Evolutionary conservation across 2,113 vertebrate genomes (phyloP).

Genomic region (Pavo muticus): DNA sequence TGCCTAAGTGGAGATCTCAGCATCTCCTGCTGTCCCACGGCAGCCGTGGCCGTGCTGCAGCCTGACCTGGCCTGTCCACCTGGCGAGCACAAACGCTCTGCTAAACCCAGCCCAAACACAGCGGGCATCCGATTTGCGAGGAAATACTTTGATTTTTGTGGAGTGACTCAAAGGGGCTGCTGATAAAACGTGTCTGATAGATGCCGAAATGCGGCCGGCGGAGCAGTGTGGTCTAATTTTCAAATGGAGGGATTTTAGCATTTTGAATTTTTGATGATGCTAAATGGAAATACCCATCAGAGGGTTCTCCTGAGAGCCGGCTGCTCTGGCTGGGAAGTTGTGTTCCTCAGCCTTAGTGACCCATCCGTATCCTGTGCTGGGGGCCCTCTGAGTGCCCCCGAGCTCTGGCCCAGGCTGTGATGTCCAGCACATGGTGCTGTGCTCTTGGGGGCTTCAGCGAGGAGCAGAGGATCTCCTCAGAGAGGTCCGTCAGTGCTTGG

Average conservation of each 20-base stretch:
- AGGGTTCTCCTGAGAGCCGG: background rate
- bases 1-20: constrained; percentile 24
- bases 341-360: background rate
- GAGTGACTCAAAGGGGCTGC: background rate
- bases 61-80: background rate
- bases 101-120: background rate
- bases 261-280: constrained; percentile 41
- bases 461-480: background rate
- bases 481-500: background rate
- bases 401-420: background rate
- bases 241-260: background rate
- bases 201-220: background rate
- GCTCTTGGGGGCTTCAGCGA: background rate
- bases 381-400: background rate
- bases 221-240: background rate
- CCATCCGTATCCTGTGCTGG: background rate
- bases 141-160: background rate
- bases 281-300: background rate
- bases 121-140: background rate
- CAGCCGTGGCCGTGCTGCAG: background rate
- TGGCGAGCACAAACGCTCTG: fast-evolving
- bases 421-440: background rate
- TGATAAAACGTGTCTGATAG: background rate
- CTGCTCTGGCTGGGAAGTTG: background rate
- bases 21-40: background rate